Conservation (phyloP, 2,888 invertebrate genomes). For the Lutraria lutraria region DNA sequence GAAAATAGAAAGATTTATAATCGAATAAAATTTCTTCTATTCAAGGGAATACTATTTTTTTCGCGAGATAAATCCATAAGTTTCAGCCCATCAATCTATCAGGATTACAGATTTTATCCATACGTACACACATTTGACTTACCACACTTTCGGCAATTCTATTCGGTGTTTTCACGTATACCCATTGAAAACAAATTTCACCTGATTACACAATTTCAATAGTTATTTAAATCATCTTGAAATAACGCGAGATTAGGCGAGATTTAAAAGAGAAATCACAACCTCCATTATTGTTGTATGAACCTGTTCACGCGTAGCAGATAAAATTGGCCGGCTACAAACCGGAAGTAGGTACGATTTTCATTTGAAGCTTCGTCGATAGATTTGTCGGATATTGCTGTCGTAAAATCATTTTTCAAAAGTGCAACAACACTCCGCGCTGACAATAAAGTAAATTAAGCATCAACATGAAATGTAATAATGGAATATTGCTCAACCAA, state of each 20-base stretch:
- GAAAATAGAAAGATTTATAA: conserved; percentile 44
- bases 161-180: conserved; percentile 33
- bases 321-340: conserved; percentile 6
- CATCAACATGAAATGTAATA: background rate
- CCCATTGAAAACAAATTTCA: conserved; percentile 39
- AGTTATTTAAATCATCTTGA: conserved; percentile 34
- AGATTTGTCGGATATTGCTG: conserved; percentile 7
- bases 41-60: conserved; percentile 50
- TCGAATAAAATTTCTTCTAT: conserved; percentile 51
- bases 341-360: conserved; percentile 23
- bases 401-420: background rate
- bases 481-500: conserved; percentile 3
- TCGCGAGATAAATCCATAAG: conserved; percentile 41
- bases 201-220: conserved; percentile 41
- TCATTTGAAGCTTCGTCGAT: background rate
- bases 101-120: conserved; percentile 41
- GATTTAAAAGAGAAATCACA: conserved; percentile 41
- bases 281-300: background rate
- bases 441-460: background rate
- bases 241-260: conserved; percentile 50
- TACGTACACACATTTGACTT: conserved; percentile 45
- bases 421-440: background rate
- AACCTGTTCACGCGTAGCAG: conserved; percentile 8
- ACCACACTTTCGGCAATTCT: conserved; percentile 16
- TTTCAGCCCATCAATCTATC: conserved; percentile 48